Base-by-base conservation (phyloP, 2,888 invertebrate genomes). In the Cepaea hortensis region DNA sequence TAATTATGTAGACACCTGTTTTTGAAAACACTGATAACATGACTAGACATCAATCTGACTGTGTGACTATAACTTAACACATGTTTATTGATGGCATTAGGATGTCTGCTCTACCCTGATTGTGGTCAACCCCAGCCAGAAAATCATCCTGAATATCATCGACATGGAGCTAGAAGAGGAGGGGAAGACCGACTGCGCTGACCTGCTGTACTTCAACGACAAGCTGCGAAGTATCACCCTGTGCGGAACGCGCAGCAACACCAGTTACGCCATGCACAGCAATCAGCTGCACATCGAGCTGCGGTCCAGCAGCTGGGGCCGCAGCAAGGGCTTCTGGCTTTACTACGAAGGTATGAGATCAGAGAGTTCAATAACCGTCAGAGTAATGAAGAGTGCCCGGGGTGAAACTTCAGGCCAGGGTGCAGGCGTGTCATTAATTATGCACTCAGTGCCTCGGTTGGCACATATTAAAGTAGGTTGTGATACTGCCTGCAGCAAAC, bases 271-370 rank as follows among this genome's bases (percentile, higher is more conserved):
- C 85, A 90, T 89, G 55, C 89, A 89, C n/a, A 88, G 90, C 35
- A 88, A 89, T 77, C 90, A 90, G 70, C 90, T 91, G 75, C 88
- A 90, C 46, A 89, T 93, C 9, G 89, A 91, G 23, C 90, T 93
- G 13, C 88, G 88, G 75, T 91, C 93, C 76, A 89, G 89, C 55
- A 88, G 91, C 7, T 87, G 90, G 35, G 88, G 84, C 15, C 89
- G 85, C 46, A 91, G 91, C 85, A 93, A 93, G 85, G 93, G 93
- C 75, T 93, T 93, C 90, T 93, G 93, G 93, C 89, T 93, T 15
- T 93, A 93, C 87, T 93, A 92, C 88, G 93, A 93, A 91, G 93
- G 93, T 93, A 90, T 72, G 82, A n/a, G 13, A 70, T 7, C 5
- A 15, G 4, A 7, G 46, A 55, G 55, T 55, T 55, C 55, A 55